phyloP scores from a whole-genome alignment of 2,888 invertebrate genomes.

The Acanthosepion lycidas region DNA sequence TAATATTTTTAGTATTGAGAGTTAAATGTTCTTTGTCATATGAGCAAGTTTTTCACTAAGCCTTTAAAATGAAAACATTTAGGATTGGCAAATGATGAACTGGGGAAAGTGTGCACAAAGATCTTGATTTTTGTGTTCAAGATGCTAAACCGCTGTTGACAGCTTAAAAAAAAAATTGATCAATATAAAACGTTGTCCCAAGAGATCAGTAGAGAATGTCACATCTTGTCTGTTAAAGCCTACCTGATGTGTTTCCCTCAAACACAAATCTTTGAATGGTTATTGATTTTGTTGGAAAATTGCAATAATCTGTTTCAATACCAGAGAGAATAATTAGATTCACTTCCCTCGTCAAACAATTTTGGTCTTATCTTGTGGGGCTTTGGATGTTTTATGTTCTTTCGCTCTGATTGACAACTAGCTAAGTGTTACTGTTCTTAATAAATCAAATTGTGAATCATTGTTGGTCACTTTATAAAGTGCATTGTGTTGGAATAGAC shows the following conservation, averaged over 20 bases:
- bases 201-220: constrained; percentile 2
- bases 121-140: background rate
- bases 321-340: constrained; percentile 17
- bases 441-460: background rate
- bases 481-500: background rate
- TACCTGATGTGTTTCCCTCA: background rate
- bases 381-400: background rate
- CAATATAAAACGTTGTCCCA: background rate
- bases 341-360: background rate
- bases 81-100: too few relatives aligned
- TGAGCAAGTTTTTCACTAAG: too few relatives aligned
- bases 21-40: too few relatives aligned
- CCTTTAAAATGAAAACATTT: too few relatives aligned
- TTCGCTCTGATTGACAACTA: background rate
- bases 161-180: background rate
- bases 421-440: background rate
- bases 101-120: background rate
- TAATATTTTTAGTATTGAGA: too few relatives aligned
- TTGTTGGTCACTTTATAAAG: background rate
- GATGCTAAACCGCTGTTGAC: background rate
- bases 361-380: background rate
- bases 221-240: background rate
- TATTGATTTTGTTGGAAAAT: background rate
- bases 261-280: background rate
- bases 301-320: background rate